These are phyloP conservation scores for Formica aserva DNA, from an alignment of 2,888 invertebrate genomes.

Conservation along the genomic window DNA sequence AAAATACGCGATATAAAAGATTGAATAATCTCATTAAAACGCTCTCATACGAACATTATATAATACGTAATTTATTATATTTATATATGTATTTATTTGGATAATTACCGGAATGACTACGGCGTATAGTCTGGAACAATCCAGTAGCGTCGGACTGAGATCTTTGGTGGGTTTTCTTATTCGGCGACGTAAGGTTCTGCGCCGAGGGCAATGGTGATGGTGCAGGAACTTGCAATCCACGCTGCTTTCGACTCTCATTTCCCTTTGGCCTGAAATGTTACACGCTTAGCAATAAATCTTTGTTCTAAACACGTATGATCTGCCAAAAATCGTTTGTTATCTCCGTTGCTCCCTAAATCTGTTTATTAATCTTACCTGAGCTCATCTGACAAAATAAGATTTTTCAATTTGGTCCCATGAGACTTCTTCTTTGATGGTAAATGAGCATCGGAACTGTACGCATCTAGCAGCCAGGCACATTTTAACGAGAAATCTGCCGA, in stretches of 20 bases:
- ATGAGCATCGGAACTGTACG: slow-evolving; percentile 93
- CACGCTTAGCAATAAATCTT: neutral
- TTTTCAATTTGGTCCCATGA: slow-evolving; percentile 91
- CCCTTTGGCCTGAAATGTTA: slow-evolving; percentile 82
- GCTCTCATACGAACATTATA: slow-evolving; percentile 3
- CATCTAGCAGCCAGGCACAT: slow-evolving; percentile 98
- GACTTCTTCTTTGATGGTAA: slow-evolving; percentile 91
- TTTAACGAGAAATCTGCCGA: slow-evolving; percentile 98
- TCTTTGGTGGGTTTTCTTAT: slow-evolving; percentile 93
- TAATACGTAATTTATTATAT: slow-evolving; percentile 12
- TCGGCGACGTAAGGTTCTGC: slow-evolving; percentile 84
- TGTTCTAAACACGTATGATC: neutral
- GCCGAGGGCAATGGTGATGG: slow-evolving; percentile 83
- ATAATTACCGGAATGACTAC: slow-evolving; percentile 84
- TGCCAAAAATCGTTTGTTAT: neutral
- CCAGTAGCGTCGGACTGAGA: slow-evolving; percentile 94
- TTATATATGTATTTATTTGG: slow-evolving; percentile 4
- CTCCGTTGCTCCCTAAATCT: neutral
- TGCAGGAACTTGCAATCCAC: slow-evolving; percentile 83
- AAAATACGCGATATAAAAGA: neutral
- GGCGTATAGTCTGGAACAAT: slow-evolving; percentile 86
- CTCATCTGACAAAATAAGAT: slow-evolving; percentile 91
- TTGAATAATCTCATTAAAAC: slow-evolving; percentile 42
- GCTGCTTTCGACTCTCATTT: slow-evolving; percentile 81
- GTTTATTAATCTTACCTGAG: slow-evolving; percentile 81